These are phyloP conservation scores for Promerops cafer DNA, from an alignment of 2,113 vertebrate genomes.

Conservation along the genomic window DNA sequence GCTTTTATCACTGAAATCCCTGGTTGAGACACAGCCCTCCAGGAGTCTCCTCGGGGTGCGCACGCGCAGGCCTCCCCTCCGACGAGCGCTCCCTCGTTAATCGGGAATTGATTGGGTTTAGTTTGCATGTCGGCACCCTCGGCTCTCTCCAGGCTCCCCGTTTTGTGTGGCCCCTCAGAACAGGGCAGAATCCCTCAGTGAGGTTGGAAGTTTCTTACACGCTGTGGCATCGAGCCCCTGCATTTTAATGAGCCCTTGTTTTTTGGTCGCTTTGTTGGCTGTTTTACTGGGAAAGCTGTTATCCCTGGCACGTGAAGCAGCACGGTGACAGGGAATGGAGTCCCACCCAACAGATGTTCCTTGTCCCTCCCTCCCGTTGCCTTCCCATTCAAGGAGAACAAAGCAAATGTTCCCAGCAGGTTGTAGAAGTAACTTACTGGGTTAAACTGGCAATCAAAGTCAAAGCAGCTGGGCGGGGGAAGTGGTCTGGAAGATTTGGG, in stretches of 20 bases:
- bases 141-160: neutral
- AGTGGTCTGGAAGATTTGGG: neutral
- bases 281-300: neutral
- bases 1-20: neutral
- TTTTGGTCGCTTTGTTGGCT: neutral
- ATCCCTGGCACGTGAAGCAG: neutral
- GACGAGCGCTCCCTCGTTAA: fast-evolving
- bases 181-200: neutral
- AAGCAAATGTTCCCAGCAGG: neutral
- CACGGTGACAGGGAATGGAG: neutral
- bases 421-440: neutral
- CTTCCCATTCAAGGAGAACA: neutral
- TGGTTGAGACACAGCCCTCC: neutral
- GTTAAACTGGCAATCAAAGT: neutral
- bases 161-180: neutral
- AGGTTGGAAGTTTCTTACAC: neutral
- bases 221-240: neutral
- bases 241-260: neutral
- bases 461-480: neutral
- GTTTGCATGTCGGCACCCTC: neutral
- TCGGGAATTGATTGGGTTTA: neutral
- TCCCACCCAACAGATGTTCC: neutral
- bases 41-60: neutral
- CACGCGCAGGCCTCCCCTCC: neutral
- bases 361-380: neutral